These are phyloP conservation scores for Cebus imitator DNA, from an alignment of 2,113 vertebrate genomes.

Conservation along the genomic window DNA sequence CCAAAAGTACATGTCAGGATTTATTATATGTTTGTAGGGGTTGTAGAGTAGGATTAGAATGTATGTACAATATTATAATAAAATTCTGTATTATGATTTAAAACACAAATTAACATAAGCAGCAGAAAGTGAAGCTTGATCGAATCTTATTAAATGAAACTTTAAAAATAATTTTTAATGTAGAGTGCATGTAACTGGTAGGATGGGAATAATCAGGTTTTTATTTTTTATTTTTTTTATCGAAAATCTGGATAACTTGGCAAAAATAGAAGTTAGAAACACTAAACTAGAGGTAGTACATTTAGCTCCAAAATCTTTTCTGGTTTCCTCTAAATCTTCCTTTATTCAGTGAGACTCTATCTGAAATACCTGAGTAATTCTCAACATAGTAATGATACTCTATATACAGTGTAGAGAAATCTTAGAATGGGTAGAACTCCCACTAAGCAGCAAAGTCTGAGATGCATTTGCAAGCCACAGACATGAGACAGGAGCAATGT, in stretches of 20 bases:
- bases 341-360: background rate
- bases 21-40: background rate
- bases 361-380: background rate
- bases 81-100: background rate
- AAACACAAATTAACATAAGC: background rate
- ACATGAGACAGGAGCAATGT: background rate
- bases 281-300: background rate
- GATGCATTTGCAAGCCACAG: background rate
- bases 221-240: background rate
- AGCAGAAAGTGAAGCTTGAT: background rate
- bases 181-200: background rate
- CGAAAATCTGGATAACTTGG: background rate
- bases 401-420: background rate
- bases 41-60: background rate
- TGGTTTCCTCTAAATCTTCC: background rate
- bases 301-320: background rate
- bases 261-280: background rate
- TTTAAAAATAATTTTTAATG: background rate
- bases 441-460: background rate
- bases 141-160: background rate
- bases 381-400: background rate
- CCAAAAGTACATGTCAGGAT: background rate
- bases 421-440: background rate
- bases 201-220: background rate
- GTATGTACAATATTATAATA: background rate